Conservation (phyloP, 2,888 invertebrate genomes). For the Slavum lentiscoides region DNA sequence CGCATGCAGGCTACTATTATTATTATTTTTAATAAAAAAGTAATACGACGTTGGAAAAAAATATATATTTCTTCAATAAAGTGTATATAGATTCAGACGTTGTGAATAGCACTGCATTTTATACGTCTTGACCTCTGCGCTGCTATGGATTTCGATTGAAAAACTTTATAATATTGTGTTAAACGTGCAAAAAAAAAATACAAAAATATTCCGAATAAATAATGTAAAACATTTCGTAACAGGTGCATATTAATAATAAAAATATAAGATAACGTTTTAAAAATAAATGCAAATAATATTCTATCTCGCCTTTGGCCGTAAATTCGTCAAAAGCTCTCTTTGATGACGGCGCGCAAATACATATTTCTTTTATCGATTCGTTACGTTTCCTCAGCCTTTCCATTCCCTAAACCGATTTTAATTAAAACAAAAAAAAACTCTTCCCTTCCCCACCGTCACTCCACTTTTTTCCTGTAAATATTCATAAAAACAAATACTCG, state of each 20-base stretch:
- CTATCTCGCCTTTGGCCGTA: background rate
- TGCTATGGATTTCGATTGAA: background rate
- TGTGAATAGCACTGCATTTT: no score
- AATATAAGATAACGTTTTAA: background rate
- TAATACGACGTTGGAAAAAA: no score
- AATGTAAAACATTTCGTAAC: slow-evolving; percentile 5
- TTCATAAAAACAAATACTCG: no score
- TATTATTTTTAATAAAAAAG: background rate
- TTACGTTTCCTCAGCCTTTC: background rate
- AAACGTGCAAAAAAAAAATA: background rate
- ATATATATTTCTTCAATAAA: no score
- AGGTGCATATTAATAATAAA: background rate
- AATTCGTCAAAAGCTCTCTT: background rate
- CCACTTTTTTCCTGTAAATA: no score
- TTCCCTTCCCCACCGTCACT: no score
- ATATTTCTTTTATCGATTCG: background rate
- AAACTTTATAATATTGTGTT: background rate
- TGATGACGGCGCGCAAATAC: background rate
- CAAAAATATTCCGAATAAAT: background rate
- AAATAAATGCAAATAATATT: background rate
- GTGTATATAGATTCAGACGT: no score
- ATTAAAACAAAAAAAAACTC: background rate
- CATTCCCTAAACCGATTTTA: background rate
- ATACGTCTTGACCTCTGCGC: background rate
- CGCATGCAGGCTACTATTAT: no score